A percentile compares a stretch with the other conserved stretches of the same genome.
Conservation (phyloP, 2,113 vertebrate species). For the Kryptolebias marmoratus region DNA sequence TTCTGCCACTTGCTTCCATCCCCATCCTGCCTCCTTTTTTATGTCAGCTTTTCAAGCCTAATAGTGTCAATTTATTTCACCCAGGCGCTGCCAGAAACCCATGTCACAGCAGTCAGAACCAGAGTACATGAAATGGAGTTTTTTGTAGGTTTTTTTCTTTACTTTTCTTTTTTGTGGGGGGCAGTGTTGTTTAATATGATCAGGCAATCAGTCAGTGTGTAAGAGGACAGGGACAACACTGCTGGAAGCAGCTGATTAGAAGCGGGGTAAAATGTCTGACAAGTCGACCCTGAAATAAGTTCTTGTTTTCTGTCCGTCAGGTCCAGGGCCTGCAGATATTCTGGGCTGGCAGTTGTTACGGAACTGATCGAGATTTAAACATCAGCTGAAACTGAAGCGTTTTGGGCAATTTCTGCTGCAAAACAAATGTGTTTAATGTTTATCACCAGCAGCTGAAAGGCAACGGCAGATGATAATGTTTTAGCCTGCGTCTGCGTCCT, state of each 20-base stretch:
- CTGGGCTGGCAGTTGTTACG: neutral
- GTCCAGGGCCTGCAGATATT: too few relatives aligned
- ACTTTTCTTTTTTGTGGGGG: neutral
- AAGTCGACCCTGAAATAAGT: constrained; percentile 55
- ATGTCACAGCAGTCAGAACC: constrained; percentile 4
- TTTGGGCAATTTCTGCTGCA: too few relatives aligned
- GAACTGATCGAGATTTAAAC: neutral
- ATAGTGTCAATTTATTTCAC: constrained; percentile 2
- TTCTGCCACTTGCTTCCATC: constrained; percentile 1
- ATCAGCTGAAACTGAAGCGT: neutral
- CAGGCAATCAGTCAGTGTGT: constrained; percentile 25
- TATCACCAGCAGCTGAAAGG: too few relatives aligned
- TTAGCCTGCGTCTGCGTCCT: too few relatives aligned
- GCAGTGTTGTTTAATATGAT: constrained; percentile 23
- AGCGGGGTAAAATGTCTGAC: constrained; percentile 35
- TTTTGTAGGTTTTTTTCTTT: constrained; percentile 4
- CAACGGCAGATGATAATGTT: too few relatives aligned
- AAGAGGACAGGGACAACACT: constrained; percentile 28
- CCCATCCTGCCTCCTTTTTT: constrained; percentile 1
- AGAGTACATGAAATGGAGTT: constrained; percentile 37
- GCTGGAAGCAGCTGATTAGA: constrained; percentile 47
- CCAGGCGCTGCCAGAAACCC: constrained; percentile 15
- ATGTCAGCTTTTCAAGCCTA: constrained; percentile 26
- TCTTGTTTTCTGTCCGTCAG: constrained; percentile 18
- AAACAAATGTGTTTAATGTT: too few relatives aligned